Base-by-base conservation (phyloP, 2,888 invertebrate species). In the Lampropteryx suffumata region DNA sequence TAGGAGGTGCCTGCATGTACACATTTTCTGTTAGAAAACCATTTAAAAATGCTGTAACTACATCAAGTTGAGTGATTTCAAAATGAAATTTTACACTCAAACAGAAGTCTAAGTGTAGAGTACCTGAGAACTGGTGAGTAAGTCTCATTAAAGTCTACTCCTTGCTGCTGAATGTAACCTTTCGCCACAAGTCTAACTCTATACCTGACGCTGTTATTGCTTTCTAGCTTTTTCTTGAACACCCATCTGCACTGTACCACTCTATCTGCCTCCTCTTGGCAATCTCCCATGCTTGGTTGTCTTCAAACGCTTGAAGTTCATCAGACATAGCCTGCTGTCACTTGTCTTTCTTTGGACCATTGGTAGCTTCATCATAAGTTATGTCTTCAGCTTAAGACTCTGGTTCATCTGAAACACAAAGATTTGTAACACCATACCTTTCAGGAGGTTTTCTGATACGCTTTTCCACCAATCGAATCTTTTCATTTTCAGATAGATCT, bases 41-140 rank as follows among this genome's bases (percentile, higher is more conserved):
- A 47, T 40, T 33, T 12, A 40, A n/a, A 21, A 47, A 40, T 7
- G 47, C 47, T 12, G 47, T 47, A 13, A 6, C 32, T n/a, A 46
- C 27, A 39, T 46, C 39, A 10, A 46, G 24, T 33, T 46, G 46
- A 6, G n/a, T 37, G n/a, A n/a, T n/a, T n/a, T n/a, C n/a, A 4
- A 37, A 9, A 33, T 26, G 14, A 46, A 33, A 33, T 33, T 34
- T 27, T 26, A 34, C n/a, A n/a, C n/a, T n/a, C n/a, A 21, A 21
- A 46, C 21, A 46, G 30, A 17, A 46, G 26, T 28, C 40, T 34
- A 1, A 47, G 9, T 6, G 40, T 34, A 9, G 47, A 40, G 10
- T 40, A 28, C 9, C 47, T 13, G 0, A 47, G 12, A 1, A 47
- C 47, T 2, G 47, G 47, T 34, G 47, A 47, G 28, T 41, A 48